Evolutionary conservation across 2,888 invertebrate species (phyloP).

Genomic region (Ophion ellenae): DNA sequence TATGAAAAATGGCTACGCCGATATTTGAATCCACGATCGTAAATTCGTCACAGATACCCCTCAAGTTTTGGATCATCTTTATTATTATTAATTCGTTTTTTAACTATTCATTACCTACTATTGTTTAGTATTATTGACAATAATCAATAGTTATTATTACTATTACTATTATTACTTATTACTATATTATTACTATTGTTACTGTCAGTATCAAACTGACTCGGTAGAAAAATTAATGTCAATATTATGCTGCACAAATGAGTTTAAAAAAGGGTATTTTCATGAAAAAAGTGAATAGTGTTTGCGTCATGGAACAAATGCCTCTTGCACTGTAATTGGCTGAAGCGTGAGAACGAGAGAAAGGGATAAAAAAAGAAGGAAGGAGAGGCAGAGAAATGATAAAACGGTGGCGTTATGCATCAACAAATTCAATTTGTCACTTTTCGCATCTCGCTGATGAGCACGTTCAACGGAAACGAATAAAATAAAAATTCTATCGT

Average conservation of each 20-base stretch:
- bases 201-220: too few relatives aligned
- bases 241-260: too few relatives aligned
- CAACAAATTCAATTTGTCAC: slow-evolving; percentile 21
- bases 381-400: neutral
- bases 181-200: neutral
- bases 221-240: too few relatives aligned
- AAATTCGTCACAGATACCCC: neutral
- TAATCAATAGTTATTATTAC: too few relatives aligned
- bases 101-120: too few relatives aligned
- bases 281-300: neutral
- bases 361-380: neutral
- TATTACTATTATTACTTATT: neutral
- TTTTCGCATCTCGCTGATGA: slow-evolving; percentile 14
- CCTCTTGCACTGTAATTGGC: neutral
- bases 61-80: neutral
- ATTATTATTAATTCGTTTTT: too few relatives aligned
- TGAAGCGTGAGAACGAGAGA: slow-evolving; percentile 4
- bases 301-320: neutral
- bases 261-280: neutral
- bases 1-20: slow-evolving; percentile 59
- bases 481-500: slow-evolving; percentile 4
- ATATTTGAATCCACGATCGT: slow-evolving; percentile 28
- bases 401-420: neutral
- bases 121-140: too few relatives aligned
- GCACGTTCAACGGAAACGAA: slow-evolving; percentile 6